Evolutionary conservation across 92 coral and sea anemone species (phyloP).

Genomic region (Zoanthus gigantus): DNA sequence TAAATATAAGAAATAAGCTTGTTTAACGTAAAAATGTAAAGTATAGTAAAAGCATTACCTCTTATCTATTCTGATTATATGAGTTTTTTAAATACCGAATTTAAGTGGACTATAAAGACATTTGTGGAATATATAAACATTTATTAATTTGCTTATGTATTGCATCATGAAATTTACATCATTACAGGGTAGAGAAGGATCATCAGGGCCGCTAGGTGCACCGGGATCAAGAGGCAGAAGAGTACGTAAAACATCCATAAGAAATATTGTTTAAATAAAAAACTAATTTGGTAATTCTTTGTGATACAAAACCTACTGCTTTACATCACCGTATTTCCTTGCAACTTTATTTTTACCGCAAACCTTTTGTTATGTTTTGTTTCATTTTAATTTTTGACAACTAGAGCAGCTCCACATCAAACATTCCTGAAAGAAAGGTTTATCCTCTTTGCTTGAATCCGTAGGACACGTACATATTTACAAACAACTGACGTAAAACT

Average conservation of each 20-base stretch:
- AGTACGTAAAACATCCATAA: background rate
- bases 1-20: background rate
- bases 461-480: background rate
- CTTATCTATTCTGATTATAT: too few species aligned
- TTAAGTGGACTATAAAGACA: too few species aligned
- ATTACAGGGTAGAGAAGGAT: slow-evolving; percentile 34
- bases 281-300: too few species aligned
- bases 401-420: background rate
- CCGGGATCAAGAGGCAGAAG: slow-evolving; percentile 43
- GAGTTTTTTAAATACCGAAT: too few species aligned
- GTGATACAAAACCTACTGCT: too few species aligned
- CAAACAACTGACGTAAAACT: background rate
- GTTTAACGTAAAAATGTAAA: too few species aligned
- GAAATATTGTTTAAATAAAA: too few species aligned
- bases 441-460: background rate
- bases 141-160: background rate
- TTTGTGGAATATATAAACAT: too few species aligned
- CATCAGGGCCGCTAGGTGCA: background rate
- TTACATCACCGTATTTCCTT: too few species aligned
- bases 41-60: too few species aligned
- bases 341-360: too few species aligned
- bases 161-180: background rate
- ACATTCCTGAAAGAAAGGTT: too few species aligned
- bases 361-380: background rate
- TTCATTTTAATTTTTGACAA: background rate